Evolutionary conservation across 2,888 invertebrate genomes (phyloP).

Genomic region (Melanophora roralis): DNA sequence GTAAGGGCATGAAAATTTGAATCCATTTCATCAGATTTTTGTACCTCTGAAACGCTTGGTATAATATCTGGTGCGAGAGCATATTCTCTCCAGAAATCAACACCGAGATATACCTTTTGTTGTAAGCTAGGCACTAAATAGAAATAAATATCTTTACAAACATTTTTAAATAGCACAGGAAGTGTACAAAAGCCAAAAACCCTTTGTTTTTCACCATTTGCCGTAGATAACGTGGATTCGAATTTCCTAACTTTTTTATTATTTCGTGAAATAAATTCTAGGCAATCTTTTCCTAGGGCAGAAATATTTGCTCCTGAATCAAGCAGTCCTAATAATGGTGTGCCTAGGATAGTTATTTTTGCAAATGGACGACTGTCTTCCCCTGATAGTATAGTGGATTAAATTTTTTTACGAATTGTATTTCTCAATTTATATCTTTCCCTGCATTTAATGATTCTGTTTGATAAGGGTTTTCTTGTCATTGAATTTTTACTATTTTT

Average conservation of each 20-base stretch:
- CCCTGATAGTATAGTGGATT: not conserved
- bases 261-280: not conserved
- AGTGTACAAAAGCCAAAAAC: not conserved
- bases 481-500: not conserved
- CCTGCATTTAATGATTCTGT: not conserved
- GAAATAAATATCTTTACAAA: not conserved
- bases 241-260: not conserved
- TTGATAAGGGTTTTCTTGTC: not conserved
- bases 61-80: not conserved
- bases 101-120: not conserved
- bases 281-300: constrained; percentile 10
- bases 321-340: not conserved
- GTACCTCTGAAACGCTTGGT: not conserved
- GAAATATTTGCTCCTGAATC: constrained; percentile 19
- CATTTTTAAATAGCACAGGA: not conserved
- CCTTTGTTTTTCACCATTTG: constrained; percentile 9
- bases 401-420: not conserved
- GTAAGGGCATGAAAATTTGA: not conserved
- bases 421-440: not conserved
- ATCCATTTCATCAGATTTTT: not conserved
- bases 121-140: not conserved
- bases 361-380: constrained; percentile 10
- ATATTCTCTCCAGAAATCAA: too few relatives aligned
- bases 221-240: constrained; percentile 3
- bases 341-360: not conserved